Evolutionary conservation across 2,888 invertebrate genomes (phyloP).

Genomic region (Acanthoscelides obtectus): DNA sequence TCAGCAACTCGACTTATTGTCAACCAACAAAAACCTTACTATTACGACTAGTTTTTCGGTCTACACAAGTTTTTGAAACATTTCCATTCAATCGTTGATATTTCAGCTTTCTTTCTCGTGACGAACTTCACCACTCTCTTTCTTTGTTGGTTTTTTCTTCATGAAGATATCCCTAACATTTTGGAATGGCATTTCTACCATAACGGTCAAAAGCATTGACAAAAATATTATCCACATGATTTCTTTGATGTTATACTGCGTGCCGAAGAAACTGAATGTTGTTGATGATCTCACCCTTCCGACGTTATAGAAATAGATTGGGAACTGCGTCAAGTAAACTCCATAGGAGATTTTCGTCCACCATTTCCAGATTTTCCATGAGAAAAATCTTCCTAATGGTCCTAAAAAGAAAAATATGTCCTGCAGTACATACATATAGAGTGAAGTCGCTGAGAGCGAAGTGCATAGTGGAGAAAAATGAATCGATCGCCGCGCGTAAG

Average conservation of each 20-base stretch:
- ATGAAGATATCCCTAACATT: slow-evolving; percentile 58
- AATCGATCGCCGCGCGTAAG: too few relatives aligned
- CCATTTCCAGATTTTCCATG: slow-evolving; percentile 59
- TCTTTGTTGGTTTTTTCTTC: slow-evolving; percentile 27
- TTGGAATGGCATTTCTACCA: slow-evolving; percentile 66
- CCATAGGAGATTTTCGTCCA: slow-evolving; percentile 67
- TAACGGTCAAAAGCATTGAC: slow-evolving; percentile 55
- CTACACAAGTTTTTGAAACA: background rate
- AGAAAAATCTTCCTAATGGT: slow-evolving; percentile 51
- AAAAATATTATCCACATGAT: slow-evolving; percentile 52
- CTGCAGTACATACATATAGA: too few relatives aligned
- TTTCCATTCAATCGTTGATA: background rate
- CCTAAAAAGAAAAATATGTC: too few relatives aligned
- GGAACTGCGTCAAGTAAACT: slow-evolving; percentile 66
- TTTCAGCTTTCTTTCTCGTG: background rate
- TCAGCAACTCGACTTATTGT: too few relatives aligned
- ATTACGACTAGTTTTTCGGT: background rate
- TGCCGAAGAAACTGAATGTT: slow-evolving; percentile 54
- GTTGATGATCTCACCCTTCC: slow-evolving; percentile 56
- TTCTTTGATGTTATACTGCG: slow-evolving; percentile 59
- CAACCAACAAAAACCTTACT: background rate
- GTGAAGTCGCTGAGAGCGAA: too few relatives aligned
- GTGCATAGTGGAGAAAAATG: too few relatives aligned
- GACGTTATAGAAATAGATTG: slow-evolving; percentile 66
- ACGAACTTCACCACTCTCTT: background rate